phyloP scores from a whole-genome alignment of 2,113 vertebrate species.

The Anser cygnoides region DNA sequence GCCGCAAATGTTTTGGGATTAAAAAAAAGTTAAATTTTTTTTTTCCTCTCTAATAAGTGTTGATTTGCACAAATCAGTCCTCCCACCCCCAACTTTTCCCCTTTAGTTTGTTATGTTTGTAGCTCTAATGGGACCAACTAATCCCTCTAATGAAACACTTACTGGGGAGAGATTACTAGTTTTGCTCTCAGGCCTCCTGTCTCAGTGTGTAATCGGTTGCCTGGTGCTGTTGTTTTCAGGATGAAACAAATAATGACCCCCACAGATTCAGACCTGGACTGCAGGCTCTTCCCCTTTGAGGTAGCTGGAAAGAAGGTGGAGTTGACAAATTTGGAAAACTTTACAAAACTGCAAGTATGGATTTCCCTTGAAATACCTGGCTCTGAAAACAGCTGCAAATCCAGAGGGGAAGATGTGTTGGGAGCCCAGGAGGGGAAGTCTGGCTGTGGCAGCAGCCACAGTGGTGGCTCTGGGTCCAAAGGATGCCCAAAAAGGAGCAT shows the following conservation, averaged over 20 bases:
- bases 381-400: neutral
- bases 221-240: neutral
- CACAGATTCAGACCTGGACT: neutral
- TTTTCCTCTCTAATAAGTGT: neutral
- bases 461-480: neutral
- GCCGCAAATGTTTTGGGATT: neutral
- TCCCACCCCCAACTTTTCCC: neutral
- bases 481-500: neutral
- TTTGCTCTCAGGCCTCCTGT: neutral
- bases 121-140: neutral
- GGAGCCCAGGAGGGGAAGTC: neutral
- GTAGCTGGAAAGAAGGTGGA: neutral
- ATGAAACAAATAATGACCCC: neutral
- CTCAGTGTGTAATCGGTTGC: neutral
- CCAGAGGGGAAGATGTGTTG: neutral
- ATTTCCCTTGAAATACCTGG: neutral
- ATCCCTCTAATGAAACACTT: constrained; percentile 6
- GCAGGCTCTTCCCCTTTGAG: neutral
- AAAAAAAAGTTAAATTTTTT: neutral
- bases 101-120: neutral
- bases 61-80: neutral
- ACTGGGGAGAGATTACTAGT: neutral
- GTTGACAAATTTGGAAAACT: neutral
- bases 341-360: neutral
- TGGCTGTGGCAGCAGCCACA: neutral